Evolutionary conservation across 2,888 invertebrate species (phyloP).

Genomic region (Rhopalosiphum nymphaeae): DNA sequence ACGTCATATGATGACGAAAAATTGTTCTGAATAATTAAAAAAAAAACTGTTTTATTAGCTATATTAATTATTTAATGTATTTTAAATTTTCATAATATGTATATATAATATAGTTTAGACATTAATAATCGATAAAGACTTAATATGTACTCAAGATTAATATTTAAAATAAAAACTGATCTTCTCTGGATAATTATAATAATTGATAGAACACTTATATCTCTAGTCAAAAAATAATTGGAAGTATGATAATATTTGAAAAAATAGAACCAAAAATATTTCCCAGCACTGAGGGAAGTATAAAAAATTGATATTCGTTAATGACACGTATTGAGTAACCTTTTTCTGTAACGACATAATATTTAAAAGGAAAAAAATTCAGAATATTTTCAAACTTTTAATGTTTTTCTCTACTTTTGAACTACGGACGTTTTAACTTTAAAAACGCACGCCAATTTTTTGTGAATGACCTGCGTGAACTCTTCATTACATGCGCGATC

Average conservation of each 20-base stretch:
- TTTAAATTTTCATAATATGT: not conserved
- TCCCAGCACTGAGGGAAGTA: not conserved
- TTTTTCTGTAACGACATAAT: not conserved
- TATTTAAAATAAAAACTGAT: not conserved
- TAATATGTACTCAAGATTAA: not conserved
- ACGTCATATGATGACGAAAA: not conserved
- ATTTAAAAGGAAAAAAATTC: not conserved
- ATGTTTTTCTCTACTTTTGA: not conserved
- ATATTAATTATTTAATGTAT: not conserved
- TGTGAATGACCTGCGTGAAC: not conserved
- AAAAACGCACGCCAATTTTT: not conserved
- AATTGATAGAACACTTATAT: not conserved
- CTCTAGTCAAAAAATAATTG: not conserved
- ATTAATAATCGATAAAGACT: not conserved
- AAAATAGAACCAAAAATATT: no score
- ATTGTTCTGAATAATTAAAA: not conserved
- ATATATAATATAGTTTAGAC: not conserved
- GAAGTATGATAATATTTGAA: constrained; percentile 1
- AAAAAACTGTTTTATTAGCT: not conserved
- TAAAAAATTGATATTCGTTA: not conserved
- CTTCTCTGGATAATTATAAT: no score
- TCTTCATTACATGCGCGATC: not conserved
- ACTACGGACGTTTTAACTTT: not conserved
- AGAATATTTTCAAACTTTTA: not conserved
- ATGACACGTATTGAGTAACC: not conserved